Percentiles rank a stretch among this genome's conserved stretches.
Conservation (phyloP, 1,140 invertebrate species). For the Macrocentrus cingulum region DNA sequence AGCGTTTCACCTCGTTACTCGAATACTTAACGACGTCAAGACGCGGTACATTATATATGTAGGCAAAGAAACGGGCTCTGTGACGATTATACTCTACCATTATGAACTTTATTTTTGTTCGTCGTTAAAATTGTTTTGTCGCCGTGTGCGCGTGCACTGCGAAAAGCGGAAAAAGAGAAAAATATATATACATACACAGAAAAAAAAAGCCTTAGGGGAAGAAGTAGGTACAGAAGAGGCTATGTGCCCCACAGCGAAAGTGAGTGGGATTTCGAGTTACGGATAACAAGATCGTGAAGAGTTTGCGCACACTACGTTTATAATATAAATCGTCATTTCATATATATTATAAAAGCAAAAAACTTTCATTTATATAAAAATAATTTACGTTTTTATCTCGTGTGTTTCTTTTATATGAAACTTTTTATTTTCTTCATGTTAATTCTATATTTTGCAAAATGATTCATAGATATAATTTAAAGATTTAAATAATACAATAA, state of each 20-base stretch:
- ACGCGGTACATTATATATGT: not conserved
- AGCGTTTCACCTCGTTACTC: not conserved
- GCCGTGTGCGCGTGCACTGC: not conserved
- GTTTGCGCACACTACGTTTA: constrained; percentile 1
- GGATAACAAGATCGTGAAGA: constrained; percentile 20
- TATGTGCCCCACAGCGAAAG: not conserved
- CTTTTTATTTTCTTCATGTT: not conserved
- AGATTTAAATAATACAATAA: too few species aligned
- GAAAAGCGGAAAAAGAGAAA: constrained; percentile 15
- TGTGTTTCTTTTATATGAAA: not conserved
- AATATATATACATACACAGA: too few species aligned
- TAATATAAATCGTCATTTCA: constrained; percentile 9
- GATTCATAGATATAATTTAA: too few species aligned
- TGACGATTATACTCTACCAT: constrained; percentile 17
- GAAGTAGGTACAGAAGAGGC: not conserved
- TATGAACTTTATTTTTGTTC: constrained; percentile 16
- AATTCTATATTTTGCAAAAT: too few species aligned
- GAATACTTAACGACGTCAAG: constrained; percentile 2
- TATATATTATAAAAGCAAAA: not conserved
- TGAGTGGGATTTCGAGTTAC: constrained; percentile 22
- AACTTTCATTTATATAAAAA: constrained; percentile 4
- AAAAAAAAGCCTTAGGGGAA: constrained; percentile 9
- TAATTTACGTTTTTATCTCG: not conserved
- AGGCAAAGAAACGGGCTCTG: constrained; percentile 12
- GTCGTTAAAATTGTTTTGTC: constrained; percentile 26